Evolutionary conservation across 2,888 invertebrate species (phyloP).

Genomic region (Criorhina ranunculi): DNA sequence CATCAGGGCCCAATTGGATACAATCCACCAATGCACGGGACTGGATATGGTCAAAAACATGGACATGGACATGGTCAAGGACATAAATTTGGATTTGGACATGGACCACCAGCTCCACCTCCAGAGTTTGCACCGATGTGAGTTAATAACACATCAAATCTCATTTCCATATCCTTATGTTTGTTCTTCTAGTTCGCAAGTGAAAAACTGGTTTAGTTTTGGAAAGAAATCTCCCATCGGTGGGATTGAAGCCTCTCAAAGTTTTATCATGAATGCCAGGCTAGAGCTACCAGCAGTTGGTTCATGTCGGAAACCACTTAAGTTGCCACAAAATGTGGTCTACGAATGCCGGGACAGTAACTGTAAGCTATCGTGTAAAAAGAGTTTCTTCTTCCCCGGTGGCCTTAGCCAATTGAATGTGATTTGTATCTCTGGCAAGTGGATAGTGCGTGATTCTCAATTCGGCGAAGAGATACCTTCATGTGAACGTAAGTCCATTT

Average conservation of each 20-base stretch:
- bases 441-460: slow-evolving; percentile 81
- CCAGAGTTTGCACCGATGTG: slow-evolving; percentile 38
- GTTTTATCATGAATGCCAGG: slow-evolving; percentile 79
- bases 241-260: slow-evolving; percentile 50
- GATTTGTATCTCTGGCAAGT: slow-evolving; percentile 81
- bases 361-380: slow-evolving; percentile 80
- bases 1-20: slow-evolving; percentile 7
- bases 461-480: slow-evolving; percentile 85
- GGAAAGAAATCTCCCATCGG: slow-evolving; percentile 20
- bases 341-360: slow-evolving; percentile 79
- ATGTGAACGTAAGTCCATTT: slow-evolving; percentile 87
- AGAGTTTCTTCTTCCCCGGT: slow-evolving; percentile 80
- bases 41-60: not conserved
- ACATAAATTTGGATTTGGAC: not conserved
- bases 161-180: not conserved
- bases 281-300: slow-evolving; percentile 78
- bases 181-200: slow-evolving; percentile 8
- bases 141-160: not conserved
- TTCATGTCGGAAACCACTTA: slow-evolving; percentile 77
- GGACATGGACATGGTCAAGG: not conserved
- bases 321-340: slow-evolving; percentile 80
- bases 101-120: not conserved
- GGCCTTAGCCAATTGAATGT: slow-evolving; percentile 79
- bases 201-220: slow-evolving; percentile 41
- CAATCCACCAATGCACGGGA: not conserved